Evolutionary conservation across 2,797 vertebrate species (phyloP), one percentile per base, ranked within the genome.

Genomic region (Sebastes dallii): DNA sequence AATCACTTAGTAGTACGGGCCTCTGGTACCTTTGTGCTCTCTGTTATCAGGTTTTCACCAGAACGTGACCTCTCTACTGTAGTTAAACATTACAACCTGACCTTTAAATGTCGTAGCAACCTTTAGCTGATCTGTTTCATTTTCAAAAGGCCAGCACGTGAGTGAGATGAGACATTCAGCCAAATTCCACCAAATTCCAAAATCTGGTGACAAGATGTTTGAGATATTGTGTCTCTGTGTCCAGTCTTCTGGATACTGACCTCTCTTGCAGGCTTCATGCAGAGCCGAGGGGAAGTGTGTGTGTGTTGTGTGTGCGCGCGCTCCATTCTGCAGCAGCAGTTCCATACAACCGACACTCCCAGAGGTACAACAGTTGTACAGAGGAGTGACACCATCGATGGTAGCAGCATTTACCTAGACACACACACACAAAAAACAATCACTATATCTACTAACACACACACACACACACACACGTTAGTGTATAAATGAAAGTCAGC

Each of bases 201-300:
- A 42, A 14, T 39, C 13, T 60, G 20, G 25, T 34, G 36, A 36
- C 68, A 25, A 5, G 5, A 12, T 13, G n/a, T 55, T 42, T 62
- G 18, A 32, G 25, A 66, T 20, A 14, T 22, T 58, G 29, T 52
- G 46, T 14, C 39, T 42, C 39, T 42, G 39, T 42, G 39, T 42
- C 39, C 39, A 42, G 39, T 42, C 39, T 13, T 8, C 24, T 6
- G 8, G 52, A 39, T 62, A 74, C 13, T 12, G 24, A 98, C 98
- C 98, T 97, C 96, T 98, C 81, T 96, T 97, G 88, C 97, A 96
- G 64, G 98, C 97, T 89, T 99, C 98, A 0, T 99, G 98, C 62
- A 95, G 94, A 16, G 98, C 96, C 0, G 98, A 99, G 0, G 97
- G 97, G 71, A 97, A 97, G 83, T 97, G 97, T 34, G 95, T 89